phyloP scores from a whole-genome alignment of 2,797 vertebrate species.

The Anguilla megastoma region DNA sequence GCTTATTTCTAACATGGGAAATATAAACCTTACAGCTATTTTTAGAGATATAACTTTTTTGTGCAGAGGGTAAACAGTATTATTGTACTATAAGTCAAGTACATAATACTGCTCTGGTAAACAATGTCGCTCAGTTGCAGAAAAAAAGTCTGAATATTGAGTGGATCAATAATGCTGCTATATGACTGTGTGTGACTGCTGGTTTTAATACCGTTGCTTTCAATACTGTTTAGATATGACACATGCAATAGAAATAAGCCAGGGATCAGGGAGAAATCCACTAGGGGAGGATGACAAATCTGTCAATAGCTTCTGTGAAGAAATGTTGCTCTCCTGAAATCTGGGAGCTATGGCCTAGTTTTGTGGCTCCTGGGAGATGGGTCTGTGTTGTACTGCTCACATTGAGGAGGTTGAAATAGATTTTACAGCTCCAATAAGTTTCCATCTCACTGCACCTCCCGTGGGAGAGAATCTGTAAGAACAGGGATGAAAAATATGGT shows the following conservation, averaged over 20 bases:
- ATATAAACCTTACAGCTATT: not conserved
- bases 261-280: slow-evolving; percentile 1
- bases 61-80: not conserved
- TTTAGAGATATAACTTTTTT: not conserved
- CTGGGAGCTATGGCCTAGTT: slow-evolving; percentile 61
- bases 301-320: slow-evolving; percentile 10
- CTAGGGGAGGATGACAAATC: slow-evolving; percentile 20
- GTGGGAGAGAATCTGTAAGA: slow-evolving; percentile 19
- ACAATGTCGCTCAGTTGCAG: not conserved
- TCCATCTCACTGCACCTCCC: slow-evolving; percentile 37
- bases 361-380: slow-evolving; percentile 63
- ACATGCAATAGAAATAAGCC: slow-evolving; percentile 21
- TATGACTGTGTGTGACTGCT: not conserved
- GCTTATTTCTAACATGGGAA: not conserved
- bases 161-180: not conserved
- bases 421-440: slow-evolving; percentile 43
- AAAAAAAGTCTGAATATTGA: not conserved
- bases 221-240: slow-evolving; percentile 27
- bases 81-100: not conserved
- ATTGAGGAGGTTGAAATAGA: slow-evolving; percentile 48
- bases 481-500: slow-evolving; percentile 24
- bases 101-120: not conserved
- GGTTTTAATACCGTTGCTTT: slow-evolving; percentile 16
- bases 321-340: slow-evolving; percentile 20
- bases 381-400: slow-evolving; percentile 33